These are phyloP conservation scores for Campylomormyrus tamandua DNA, from an alignment of 2,113 vertebrate species.

Conservation along the genomic window DNA sequence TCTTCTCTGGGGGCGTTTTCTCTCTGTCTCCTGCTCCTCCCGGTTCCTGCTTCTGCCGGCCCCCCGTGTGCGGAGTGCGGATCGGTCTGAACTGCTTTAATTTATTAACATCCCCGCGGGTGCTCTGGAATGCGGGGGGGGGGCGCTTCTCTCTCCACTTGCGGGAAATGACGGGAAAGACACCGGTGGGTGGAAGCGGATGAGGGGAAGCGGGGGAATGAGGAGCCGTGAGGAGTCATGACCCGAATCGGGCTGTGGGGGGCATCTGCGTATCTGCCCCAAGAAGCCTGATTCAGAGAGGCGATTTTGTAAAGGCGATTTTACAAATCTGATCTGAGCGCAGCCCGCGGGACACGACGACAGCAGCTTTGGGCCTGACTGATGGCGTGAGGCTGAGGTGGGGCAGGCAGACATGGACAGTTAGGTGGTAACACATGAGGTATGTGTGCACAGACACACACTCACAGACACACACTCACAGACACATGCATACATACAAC, in stretches of 20 bases:
- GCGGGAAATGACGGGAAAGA: not conserved
- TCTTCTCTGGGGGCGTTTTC: not conserved
- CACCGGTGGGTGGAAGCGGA: not conserved
- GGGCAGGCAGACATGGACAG: not conserved
- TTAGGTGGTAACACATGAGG: not conserved
- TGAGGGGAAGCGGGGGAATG: not conserved
- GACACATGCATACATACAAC: not conserved
- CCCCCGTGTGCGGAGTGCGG: not conserved
- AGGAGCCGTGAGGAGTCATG: not conserved
- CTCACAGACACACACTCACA: not conserved
- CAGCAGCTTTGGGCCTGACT: not conserved
- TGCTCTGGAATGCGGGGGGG: not conserved
- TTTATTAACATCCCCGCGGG: not conserved
- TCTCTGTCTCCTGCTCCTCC: not conserved
- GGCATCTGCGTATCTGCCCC: not conserved
- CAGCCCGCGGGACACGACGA: not conserved
- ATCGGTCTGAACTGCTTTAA: not conserved
- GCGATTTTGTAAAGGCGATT: not conserved
- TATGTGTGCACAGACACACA: not conserved
- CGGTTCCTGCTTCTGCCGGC: not conserved
- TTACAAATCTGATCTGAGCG: not conserved
- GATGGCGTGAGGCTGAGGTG: not conserved
- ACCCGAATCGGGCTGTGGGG: not conserved
- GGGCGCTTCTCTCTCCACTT: not conserved
- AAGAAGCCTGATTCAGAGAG: not conserved